A percentile compares a stretch with the other conserved stretches of the same genome.
Conservation (phyloP, 2,888 invertebrate genomes). For the Parochlus steinenii region DNA sequence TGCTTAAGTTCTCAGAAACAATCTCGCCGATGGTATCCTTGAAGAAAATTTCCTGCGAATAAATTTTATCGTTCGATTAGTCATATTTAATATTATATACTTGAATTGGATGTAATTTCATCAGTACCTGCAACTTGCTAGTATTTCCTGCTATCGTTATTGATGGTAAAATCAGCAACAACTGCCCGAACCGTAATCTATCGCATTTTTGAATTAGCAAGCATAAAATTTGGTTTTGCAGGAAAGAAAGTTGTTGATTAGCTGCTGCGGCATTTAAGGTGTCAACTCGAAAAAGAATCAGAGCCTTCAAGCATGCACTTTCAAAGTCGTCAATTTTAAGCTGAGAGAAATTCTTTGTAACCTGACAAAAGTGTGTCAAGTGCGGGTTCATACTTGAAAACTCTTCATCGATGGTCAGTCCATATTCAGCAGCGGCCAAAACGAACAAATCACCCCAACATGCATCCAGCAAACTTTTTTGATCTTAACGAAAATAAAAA, state of each 20-base stretch:
- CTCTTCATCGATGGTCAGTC: conserved; percentile 53
- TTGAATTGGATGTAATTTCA: conserved; percentile 1
- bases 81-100: conserved; percentile 20
- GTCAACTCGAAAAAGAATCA: conserved; percentile 68
- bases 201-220: conserved; percentile 57
- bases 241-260: conserved; percentile 38
- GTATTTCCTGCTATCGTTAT: conserved; percentile 27
- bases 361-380: conserved; percentile 36
- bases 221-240: conserved; percentile 68
- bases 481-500: too few relatives aligned
- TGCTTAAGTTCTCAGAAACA: conserved; percentile 49
- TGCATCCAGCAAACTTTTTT: conserved; percentile 53
- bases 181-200: conserved; percentile 49
- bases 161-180: conserved; percentile 55
- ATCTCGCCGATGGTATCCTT: conserved; percentile 59
- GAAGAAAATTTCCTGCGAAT: conserved; percentile 53
- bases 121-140: conserved; percentile 13
- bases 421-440: conserved; percentile 67
- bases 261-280: conserved; percentile 37
- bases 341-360: conserved; percentile 45
- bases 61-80: conserved; percentile 16
- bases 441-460: conserved; percentile 76
- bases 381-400: conserved; percentile 4
- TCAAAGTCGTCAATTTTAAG: conserved; percentile 64
- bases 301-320: conserved; percentile 69